These are phyloP conservation scores for Myiothlypis coronata DNA, from an alignment of 2,797 vertebrate genomes.

Conservation along the genomic window DNA sequence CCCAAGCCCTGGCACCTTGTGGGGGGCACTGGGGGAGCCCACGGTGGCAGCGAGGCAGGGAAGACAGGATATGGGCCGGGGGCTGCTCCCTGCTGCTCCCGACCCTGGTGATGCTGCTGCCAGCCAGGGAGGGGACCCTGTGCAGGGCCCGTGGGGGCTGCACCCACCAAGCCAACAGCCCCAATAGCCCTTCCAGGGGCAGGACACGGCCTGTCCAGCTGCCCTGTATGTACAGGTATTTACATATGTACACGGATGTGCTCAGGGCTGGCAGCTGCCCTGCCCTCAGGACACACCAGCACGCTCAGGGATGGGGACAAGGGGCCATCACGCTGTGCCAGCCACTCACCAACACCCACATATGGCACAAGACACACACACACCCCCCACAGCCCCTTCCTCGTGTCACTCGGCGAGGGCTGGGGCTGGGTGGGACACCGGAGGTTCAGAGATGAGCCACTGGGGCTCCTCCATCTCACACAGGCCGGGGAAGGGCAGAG, in stretches of 20 bases:
- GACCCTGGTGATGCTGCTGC: neutral
- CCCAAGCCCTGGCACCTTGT: neutral
- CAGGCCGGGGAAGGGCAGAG: neutral
- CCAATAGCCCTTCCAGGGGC: slow-evolving; percentile 49
- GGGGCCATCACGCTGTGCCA: neutral
- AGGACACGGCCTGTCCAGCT: neutral
- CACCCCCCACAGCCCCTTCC: neutral
- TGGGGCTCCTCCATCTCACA: neutral
- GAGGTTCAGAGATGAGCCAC: neutral
- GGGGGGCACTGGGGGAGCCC: neutral
- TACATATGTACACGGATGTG: slow-evolving; percentile 23
- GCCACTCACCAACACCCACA: neutral
- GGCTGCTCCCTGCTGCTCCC: neutral
- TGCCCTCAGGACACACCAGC: neutral
- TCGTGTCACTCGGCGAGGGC: neutral
- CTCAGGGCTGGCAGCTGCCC: neutral
- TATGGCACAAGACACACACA: neutral
- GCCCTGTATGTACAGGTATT: slow-evolving; percentile 33
- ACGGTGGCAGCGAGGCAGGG: neutral
- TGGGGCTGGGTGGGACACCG: neutral
- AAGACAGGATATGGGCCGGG: neutral
- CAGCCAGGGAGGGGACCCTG: neutral
- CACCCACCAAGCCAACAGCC: neutral
- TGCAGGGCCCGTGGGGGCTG: neutral
- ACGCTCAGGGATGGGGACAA: neutral